Percentiles rank a stretch among this genome's conserved stretches.
Evolutionary conservation across 2,888 invertebrate genomes (phyloP).

Genomic region (Tortricodes alternella): DNA sequence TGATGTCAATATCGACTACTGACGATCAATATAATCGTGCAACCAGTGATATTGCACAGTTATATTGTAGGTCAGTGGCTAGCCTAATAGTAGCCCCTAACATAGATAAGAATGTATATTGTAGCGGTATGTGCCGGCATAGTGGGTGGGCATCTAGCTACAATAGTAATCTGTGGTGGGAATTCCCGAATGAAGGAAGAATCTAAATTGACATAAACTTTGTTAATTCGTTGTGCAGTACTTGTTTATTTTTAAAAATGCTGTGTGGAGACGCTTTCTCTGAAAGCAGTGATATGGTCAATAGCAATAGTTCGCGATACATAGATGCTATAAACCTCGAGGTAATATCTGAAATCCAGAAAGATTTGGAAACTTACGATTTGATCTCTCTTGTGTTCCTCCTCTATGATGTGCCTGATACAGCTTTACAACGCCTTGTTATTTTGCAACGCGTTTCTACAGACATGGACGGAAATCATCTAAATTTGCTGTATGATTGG

Average conservation of each 20-base stretch:
- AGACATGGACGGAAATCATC: constrained; percentile 49
- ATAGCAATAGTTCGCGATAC: background rate
- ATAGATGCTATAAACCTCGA: constrained; percentile 52
- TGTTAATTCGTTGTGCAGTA: background rate
- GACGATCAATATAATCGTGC: too few species aligned
- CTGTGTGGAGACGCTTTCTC: constrained; percentile 44
- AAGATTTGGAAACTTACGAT: constrained; percentile 64
- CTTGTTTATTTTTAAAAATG: background rate
- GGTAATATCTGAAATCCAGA: constrained; percentile 61
- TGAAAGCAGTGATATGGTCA: constrained; percentile 41
- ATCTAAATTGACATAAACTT: too few species aligned
- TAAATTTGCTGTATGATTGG: constrained; percentile 69
- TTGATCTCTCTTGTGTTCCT: constrained; percentile 70
- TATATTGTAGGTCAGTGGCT: too few species aligned
- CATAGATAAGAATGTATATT: too few species aligned
- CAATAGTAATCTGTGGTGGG: background rate
- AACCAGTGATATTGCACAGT: too few species aligned
- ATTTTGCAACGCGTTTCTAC: constrained; percentile 61
- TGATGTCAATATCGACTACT: too few species aligned
- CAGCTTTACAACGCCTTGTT: constrained; percentile 63
- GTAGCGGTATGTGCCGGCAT: too few species aligned
- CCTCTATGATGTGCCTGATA: constrained; percentile 67
- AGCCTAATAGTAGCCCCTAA: too few species aligned
- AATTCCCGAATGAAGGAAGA: background rate
- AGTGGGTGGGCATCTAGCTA: too few species aligned